Conservation (phyloP, 2,113 vertebrate species). For the Okapia johnstoni region DNA sequence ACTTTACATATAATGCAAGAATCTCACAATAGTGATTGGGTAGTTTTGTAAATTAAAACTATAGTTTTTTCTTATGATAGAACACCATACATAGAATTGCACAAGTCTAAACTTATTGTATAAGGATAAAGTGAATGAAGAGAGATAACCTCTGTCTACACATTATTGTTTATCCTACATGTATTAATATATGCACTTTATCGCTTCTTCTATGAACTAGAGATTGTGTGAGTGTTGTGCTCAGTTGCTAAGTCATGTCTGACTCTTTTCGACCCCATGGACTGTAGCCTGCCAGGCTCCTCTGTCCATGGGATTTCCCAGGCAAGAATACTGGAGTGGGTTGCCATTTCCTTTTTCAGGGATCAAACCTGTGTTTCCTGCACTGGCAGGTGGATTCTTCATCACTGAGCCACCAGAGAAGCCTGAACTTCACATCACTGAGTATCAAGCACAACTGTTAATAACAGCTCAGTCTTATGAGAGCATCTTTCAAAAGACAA, state of each 20-base stretch:
- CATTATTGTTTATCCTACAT: neutral
- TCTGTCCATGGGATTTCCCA: neutral
- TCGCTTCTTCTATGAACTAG: neutral
- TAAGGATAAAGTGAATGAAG: neutral
- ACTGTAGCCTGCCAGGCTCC: neutral
- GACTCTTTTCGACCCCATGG: neutral
- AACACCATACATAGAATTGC: neutral
- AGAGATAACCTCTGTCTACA: neutral
- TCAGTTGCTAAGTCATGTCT: neutral
- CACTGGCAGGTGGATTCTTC: neutral
- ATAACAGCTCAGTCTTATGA: neutral
- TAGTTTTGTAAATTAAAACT: neutral
- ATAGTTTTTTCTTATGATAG: neutral
- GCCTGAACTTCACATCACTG: neutral
- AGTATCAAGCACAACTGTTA: neutral
- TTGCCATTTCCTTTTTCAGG: neutral
- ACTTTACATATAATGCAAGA: neutral
- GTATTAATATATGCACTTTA: neutral
- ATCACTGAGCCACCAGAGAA: neutral
- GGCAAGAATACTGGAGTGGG: neutral
- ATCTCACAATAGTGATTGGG: neutral
- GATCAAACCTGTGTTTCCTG: neutral
- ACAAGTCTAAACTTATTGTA: neutral
- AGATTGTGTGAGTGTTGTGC: neutral
- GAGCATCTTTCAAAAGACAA: neutral